Evolutionary conservation across 2,113 vertebrate species (phyloP), one percentile per base, ranked within the genome.

Genomic region (cat (Felis catus)): DNA sequence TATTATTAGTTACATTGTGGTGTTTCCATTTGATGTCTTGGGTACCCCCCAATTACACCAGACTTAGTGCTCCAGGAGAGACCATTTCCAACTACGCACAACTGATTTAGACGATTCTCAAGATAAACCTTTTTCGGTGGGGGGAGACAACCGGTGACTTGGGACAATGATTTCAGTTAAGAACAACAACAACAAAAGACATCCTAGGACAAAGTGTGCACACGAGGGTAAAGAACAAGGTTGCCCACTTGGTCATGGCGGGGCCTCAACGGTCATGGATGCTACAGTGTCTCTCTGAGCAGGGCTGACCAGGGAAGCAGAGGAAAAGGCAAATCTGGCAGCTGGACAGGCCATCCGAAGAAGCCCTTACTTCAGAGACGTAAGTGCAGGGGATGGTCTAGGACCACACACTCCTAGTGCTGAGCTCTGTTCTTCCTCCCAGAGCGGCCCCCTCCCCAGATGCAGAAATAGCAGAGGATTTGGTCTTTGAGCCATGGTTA

Each of bases 271-370:
- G 45, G 81, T 63, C 58, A 70, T 0, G n/a, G n/a, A 39, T 15
- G 33, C 33, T 5, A 19, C 3, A n/a, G 12, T 39, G 36, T 65
- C 21, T 33, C 63, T 0, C 63, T 0, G 1, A 66, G 70, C 2
- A 41, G 36, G 36, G 53, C 0, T 61, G 58, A 25, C 45, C 27
- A 7, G 51, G 39, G 33, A 68, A 29, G 48, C 23, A 94, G 84
- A 92, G 29, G 61, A 21, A 71, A 85, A 80, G 45, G 70, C 31
- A 63, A 19, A 33, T 27, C 3, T 39, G 71, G 58, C 4, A 23
- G 21, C 36, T 16, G 61, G 10, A 71, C 13, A 3, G 3, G 21
- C 29, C 10, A 11, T 66, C 53, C 53, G 21, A 33, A 80, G 19
- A 5, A 31, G 61, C 7, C 36, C 81, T 73, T 85, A 66, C 36